Evolutionary conservation across 2,113 vertebrate genomes (phyloP).

Genomic region (Myocastor coypus): DNA sequence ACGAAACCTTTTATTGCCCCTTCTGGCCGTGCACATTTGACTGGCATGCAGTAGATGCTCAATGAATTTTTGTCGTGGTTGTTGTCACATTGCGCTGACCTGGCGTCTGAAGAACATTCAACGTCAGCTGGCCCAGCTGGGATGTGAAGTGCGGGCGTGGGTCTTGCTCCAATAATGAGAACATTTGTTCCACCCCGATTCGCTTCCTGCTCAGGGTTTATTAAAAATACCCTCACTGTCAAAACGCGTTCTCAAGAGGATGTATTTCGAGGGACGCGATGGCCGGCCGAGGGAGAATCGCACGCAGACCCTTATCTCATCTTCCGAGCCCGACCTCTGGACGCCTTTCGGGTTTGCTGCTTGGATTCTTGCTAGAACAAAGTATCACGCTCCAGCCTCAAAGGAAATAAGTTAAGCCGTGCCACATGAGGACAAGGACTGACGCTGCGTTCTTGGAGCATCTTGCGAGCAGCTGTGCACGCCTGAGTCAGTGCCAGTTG

Average conservation of each 20-base stretch:
- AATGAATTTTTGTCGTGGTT: not conserved
- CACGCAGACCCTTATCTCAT: not conserved
- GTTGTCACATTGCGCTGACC: not conserved
- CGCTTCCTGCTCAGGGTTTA: slow-evolving; percentile 56
- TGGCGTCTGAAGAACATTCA: slow-evolving; percentile 19
- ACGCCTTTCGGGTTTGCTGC: slow-evolving; percentile 73
- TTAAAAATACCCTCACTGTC: slow-evolving; percentile 56
- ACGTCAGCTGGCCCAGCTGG: slow-evolving; percentile 15
- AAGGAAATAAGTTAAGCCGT: slow-evolving; percentile 81
- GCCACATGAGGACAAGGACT: slow-evolving; percentile 81
- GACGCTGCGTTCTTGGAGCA: slow-evolving; percentile 79
- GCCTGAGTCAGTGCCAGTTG: slow-evolving; percentile 82
- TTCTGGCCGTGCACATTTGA: slow-evolving; percentile 23
- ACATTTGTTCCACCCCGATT: slow-evolving; percentile 55
- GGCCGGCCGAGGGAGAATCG: not conserved
- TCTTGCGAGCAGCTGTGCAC: slow-evolving; percentile 89
- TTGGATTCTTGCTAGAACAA: slow-evolving; percentile 81
- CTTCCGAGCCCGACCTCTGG: slow-evolving; percentile 11
- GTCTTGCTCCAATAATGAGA: slow-evolving; percentile 59
- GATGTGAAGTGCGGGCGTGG: not conserved
- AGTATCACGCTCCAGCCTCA: slow-evolving; percentile 76
- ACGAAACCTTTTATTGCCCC: slow-evolving; percentile 7
- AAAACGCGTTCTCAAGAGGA: not conserved
- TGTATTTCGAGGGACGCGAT: not conserved
- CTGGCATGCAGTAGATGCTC: slow-evolving; percentile 53